Evolutionary conservation across 2,888 invertebrate genomes (phyloP), one percentile per base, ranked within the genome.

Genomic region (Sinodicranocentrus sp.): DNA sequence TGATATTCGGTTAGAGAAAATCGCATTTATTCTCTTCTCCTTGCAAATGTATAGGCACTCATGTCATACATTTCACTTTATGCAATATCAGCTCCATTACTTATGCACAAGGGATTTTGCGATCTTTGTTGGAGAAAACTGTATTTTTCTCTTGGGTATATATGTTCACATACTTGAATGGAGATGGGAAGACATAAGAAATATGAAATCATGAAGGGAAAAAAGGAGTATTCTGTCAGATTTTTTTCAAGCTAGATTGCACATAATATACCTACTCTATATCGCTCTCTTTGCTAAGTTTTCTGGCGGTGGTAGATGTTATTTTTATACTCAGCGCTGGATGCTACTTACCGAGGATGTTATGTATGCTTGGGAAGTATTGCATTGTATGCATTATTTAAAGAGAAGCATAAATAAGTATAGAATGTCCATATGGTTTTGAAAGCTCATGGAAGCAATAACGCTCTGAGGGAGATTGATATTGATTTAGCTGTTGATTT

Each of bases 401-500:
- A 65, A 54, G 63, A 19, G 71, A 25, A 23, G 54, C 71, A 79
- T 79, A 72, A 72, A 79, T 72, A 70, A 71, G 54, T 19, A 63
- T 43, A 44, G 70, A 39, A 71, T 72, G 54, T 71, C 52, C 71
- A 72, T 65, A 79, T 79, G 79, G 73, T 73, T 82, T 54, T 65
- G 80, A 73, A 82, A 67, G 71, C 59, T 70, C 21, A 61, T 70
- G 65, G 54, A 79, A 72, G 80, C 71, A 80, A 72, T 72, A 72
- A 63, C 19, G 71, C 71, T 79, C 57, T 33, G 61, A 71, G 65
- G 78, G 33, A 82, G 80, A 82, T 82, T 82, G 80, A 73, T 82
- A 82, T 82, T 82, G 80, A 82, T 82, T 82, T 82, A 82, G 80
- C 80, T 65, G 80, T 80, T 80, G 80, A 80, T 80, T 80, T 80